Evolutionary conservation across 2,113 vertebrate species (phyloP).

Genomic region (Glaucomys volans): DNA sequence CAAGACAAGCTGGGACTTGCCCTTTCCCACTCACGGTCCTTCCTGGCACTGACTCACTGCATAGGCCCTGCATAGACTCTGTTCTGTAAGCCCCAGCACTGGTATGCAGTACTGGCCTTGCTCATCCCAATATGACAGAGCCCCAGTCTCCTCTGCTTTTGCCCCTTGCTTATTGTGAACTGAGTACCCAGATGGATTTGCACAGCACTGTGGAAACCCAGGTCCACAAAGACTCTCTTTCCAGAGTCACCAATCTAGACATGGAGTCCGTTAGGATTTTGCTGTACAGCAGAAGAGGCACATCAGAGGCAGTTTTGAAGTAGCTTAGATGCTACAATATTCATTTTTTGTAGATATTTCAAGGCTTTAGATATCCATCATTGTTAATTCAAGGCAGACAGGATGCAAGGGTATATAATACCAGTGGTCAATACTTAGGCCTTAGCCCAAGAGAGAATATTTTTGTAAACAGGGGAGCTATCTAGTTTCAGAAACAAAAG

Average conservation of each 20-base stretch:
- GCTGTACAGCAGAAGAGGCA: not conserved
- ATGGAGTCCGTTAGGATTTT: not conserved
- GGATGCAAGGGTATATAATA: slow-evolving; percentile 8
- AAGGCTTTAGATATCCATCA: not conserved
- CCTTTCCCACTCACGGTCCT: not conserved
- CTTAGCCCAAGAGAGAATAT: not conserved
- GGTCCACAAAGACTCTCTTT: not conserved
- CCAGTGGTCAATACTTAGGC: not conserved
- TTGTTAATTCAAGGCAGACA: not conserved
- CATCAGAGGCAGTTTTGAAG: not conserved
- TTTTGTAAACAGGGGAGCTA: not conserved
- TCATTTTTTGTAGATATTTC: not conserved
- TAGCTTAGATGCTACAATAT: not conserved
- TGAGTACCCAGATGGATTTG: not conserved
- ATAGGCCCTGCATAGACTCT: not conserved
- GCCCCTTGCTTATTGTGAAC: not conserved
- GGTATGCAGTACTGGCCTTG: not conserved
- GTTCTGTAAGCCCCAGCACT: not conserved
- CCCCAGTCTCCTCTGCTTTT: not conserved
- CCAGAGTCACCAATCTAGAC: not conserved
- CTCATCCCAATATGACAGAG: not conserved
- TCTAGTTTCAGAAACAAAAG: not conserved
- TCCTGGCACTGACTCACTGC: not conserved
- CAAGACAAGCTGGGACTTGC: not conserved
- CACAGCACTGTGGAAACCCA: not conserved